Evolutionary conservation across 2,888 invertebrate species (phyloP).

Genomic region (Aplocera efformata): DNA sequence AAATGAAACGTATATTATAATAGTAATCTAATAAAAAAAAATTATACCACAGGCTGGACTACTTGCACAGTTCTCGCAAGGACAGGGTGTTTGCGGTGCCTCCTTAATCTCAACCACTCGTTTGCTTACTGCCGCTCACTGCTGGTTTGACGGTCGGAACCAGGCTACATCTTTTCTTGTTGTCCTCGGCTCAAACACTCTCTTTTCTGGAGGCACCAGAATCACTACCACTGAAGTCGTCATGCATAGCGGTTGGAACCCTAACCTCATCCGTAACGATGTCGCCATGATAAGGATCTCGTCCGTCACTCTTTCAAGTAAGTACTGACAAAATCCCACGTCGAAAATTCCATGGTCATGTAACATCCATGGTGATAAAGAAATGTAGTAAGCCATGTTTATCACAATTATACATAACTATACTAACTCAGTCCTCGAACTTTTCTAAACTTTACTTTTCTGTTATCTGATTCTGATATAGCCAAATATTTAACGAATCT

Average conservation of each 20-base stretch:
- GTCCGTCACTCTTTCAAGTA: conserved; percentile 28
- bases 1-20: too few relatives aligned
- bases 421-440: too few relatives aligned
- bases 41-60: conserved; percentile 48
- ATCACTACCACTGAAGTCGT: conserved; percentile 32
- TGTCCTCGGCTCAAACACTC: conserved; percentile 44
- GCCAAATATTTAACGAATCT: too few relatives aligned
- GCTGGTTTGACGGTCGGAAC: conserved; percentile 50
- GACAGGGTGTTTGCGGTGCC: conserved; percentile 48
- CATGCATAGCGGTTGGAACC: conserved; percentile 45
- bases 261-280: conserved; percentile 43
- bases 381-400: too few relatives aligned
- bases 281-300: conserved; percentile 41
- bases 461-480: too few relatives aligned
- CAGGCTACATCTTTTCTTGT: conserved; percentile 43
- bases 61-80: conserved; percentile 15
- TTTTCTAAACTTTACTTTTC: too few relatives aligned
- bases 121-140: conserved; percentile 48
- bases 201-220: conserved; percentile 53
- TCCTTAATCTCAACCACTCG: conserved; percentile 34
- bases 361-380: too few relatives aligned
- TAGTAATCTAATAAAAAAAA: too few relatives aligned
- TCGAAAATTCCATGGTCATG: too few relatives aligned
- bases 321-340: conserved; percentile 14
- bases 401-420: too few relatives aligned